Base-by-base conservation (phyloP, 2,888 invertebrate genomes). In the Drosophila emarginata region DNA sequence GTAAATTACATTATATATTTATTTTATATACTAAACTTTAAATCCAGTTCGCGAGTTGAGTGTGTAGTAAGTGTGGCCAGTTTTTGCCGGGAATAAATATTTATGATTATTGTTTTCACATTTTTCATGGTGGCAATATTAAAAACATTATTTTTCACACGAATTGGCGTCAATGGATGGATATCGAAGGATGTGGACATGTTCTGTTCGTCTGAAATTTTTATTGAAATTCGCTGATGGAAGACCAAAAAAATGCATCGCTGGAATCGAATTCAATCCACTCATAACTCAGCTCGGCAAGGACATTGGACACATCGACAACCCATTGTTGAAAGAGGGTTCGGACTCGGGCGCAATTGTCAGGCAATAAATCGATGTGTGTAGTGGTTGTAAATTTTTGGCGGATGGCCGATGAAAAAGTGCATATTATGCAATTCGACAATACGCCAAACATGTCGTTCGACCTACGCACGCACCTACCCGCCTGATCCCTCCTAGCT, bases 21-120 rank as follows among this genome's bases (percentile, higher is more conserved):
- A n/a, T n/a, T n/a, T n/a, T n/a, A n/a, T n/a, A n/a, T n/a, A n/a
- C 26, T 5, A 5, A 26, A 5, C 26, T 26, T 32, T 32, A 32
- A 32, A 2, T 2, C 9, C 32, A 9, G 14, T 9, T 2, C 11
- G 15, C 9, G 9, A 4, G 2, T 53, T 23, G 4, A 21, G 45
- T n/a, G 9, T 14, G 21, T 12, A 39, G 32, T 67, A 67, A 71
- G 65, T 72, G 60, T 62, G 65, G 61, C 63, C 71, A 67, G 67
- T 67, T 72, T 71, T 63, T 63, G 71, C 66, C 89, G 89, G 87
- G 88, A 86, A 90, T 89, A 90, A 90, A 89, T 89, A 90, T 90
- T 90, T 90, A 90, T 89, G 90, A 90, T 90, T 90, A 90, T 90
- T 90, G 90, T 90, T 90, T 89, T 81, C 90, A 88, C 90, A 90